Percentiles rank a stretch among this genome's conserved stretches.
Evolutionary conservation across 2,797 vertebrate species (phyloP).

Genomic region (Chaenodraco wilsoni): DNA sequence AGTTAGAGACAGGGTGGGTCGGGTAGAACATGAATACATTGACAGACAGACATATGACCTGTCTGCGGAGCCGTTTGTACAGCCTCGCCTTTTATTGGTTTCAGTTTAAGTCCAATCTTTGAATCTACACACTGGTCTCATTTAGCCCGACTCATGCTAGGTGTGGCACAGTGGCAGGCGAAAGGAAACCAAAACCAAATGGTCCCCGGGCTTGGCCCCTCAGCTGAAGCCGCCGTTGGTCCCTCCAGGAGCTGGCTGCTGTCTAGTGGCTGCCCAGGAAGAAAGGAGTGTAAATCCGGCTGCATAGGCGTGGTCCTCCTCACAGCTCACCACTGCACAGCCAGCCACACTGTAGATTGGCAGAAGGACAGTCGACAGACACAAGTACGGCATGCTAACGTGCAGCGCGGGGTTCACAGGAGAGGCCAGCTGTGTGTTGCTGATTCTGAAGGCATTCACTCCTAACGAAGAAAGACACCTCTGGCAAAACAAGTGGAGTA

Average conservation of each 20-base stretch:
- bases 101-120: slow-evolving; percentile 64
- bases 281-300: slow-evolving; percentile 79
- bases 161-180: slow-evolving; percentile 82
- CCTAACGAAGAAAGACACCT: slow-evolving; percentile 66
- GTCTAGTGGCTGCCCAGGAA: slow-evolving; percentile 69
- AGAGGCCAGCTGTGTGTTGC: slow-evolving; percentile 54
- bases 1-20: slow-evolving; percentile 67
- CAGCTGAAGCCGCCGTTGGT: slow-evolving; percentile 69
- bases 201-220: slow-evolving; percentile 72
- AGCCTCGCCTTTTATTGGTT: slow-evolving; percentile 75
- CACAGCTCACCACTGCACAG: slow-evolving; percentile 62
- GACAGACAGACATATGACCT: slow-evolving; percentile 76
- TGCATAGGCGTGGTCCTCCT: slow-evolving; percentile 72
- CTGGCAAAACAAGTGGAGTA: slow-evolving; percentile 56
- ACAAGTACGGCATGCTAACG: slow-evolving; percentile 42
- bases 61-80: slow-evolving; percentile 59
- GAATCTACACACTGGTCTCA: slow-evolving; percentile 81
- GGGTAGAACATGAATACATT: slow-evolving; percentile 59
- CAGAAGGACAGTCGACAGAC: slow-evolving; percentile 64
- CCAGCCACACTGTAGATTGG: slow-evolving; percentile 62
- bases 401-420: slow-evolving; percentile 52
- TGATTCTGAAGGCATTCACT: slow-evolving; percentile 45
- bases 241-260: slow-evolving; percentile 72
- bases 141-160: slow-evolving; percentile 82
- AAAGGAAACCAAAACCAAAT: slow-evolving; percentile 84